Base-by-base conservation (phyloP, 2,797 vertebrate species). In the Enteromius radiatus region DNA sequence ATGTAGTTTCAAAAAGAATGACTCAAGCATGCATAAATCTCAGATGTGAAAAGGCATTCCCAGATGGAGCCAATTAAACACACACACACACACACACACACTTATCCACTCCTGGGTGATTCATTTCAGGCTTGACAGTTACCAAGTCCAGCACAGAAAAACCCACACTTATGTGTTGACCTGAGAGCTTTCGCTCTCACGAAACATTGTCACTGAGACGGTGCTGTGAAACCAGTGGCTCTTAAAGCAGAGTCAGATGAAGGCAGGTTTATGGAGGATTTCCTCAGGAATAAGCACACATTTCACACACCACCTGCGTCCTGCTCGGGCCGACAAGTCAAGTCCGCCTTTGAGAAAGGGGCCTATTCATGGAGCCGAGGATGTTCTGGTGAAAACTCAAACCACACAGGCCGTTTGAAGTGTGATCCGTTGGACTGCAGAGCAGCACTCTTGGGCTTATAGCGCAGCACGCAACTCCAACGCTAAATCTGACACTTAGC, bases 41-140 rank as follows among this genome's bases (percentile, higher is more conserved):
- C 21, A 83, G 69, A 65, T 26, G 15, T 12, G 1, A 76, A 78
- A 76, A n/a, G 5, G 4, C 28, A 78, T 69, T 75, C 56, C 26
- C 82, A 84, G 49, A 67, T 82, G 84, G 80, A 79, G 59, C 14
- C 81, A 65, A 74, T 88, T 84, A 84, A 78, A 59, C 23, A 7
- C 61, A 43, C 31, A 56, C 10, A 41, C 19, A 19, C 43, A 26
- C 17, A 70, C n/a, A n/a, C 41, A 74, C 45, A 63, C 67, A 41
- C 63, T 69, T 78, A 70, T 82, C 63, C 47, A 80, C 9, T 49
- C 33, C 41, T 56, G 1, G 38, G 82, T 87, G 45, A 33, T 45
- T 74, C 36, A 61, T 21, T 82, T 73, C 45, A 38, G 23, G 63
- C 69, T 38, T 80, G 79, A 82, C 65, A 68, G 63, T 33, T 43